Base-by-base conservation (phyloP, 2,888 invertebrate species). In the Himalopsyche tibetana region DNA sequence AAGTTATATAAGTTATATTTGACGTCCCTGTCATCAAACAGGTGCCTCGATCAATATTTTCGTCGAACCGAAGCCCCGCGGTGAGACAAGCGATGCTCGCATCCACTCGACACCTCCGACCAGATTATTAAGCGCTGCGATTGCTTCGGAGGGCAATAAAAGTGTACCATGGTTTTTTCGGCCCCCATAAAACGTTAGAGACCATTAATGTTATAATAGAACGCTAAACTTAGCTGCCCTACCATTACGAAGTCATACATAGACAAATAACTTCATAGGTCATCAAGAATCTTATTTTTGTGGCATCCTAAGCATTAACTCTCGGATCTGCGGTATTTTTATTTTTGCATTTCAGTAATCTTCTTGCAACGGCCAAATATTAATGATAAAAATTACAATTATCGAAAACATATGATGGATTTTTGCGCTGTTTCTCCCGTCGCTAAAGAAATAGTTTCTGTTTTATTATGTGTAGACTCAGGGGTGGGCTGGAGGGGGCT, bases 71-170 rank as follows among this genome's bases (percentile, higher is more conserved):
- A 74, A 74, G 74, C 74, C 74, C 74, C 36, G 74, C 74, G 74
- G 74, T 74, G 74, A 19, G 12, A 74, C 74, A 74, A 74, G 74
- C 74, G 74, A 74, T 36, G 74, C 74, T 36, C 38, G 38, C 74
- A 36, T 36, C 74, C 74, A 36, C 74, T 74, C 74, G 74, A 74
- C 74, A 74, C 74, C 74, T 74, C 74, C 74, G 74, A 74, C 36
- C 74, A 74, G 74, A 74, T 74, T 74, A 74, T 74, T 74, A 74
- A 36, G 74, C 74, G 28, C 74, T 36, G 28, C 74, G 74, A 74
- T 74, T 74, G 74, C 74, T 74, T 74, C 74, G 74, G 74, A 74
- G 74, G 74, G 74, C 74, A 9, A 74, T 74, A 74, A 74, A 74
- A 38, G 28, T 74, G 74, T 74, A 74, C 74, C 74, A n/a, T 38